Percentiles rank a stretch among this genome's conserved stretches.
These are phyloP conservation scores for Oncopeltus fasciatus DNA, from an alignment of 1,140 invertebrate genomes.

Conservation along the genomic window DNA sequence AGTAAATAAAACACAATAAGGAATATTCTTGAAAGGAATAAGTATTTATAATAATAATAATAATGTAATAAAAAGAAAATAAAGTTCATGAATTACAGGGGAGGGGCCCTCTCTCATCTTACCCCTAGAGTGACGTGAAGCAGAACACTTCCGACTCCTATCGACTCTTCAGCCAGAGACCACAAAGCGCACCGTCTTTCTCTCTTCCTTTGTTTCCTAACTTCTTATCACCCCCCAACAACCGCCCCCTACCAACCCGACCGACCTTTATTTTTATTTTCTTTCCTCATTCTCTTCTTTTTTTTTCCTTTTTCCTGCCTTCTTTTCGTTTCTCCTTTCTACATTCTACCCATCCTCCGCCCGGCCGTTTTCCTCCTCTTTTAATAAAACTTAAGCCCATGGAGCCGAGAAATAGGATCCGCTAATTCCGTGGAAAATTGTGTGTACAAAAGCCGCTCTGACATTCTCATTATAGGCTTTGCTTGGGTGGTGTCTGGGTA, in stretches of 20 bases:
- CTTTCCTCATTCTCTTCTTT: not conserved
- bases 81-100: too few species aligned
- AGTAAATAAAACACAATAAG: too few species aligned
- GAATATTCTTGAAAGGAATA: too few species aligned
- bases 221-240: not conserved
- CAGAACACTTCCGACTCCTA: too few species aligned
- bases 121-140: too few species aligned
- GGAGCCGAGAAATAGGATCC: constrained; percentile 2
- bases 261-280: not conserved
- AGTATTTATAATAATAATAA: too few species aligned
- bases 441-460: constrained; percentile 6
- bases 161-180: too few species aligned
- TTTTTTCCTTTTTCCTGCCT: not conserved
- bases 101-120: too few species aligned
- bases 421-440: constrained; percentile 7
- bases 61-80: too few species aligned
- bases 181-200: not conserved
- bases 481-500: too few species aligned
- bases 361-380: not conserved
- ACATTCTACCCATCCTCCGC: too few species aligned
- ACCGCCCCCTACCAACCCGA: not conserved
- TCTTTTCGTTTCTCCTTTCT: too few species aligned
- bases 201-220: constrained; percentile 4
- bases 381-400: constrained; percentile 7
- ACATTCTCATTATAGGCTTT: constrained; percentile 8